Conservation (phyloP, 2,888 invertebrate genomes). For the Conomelus anceps region DNA sequence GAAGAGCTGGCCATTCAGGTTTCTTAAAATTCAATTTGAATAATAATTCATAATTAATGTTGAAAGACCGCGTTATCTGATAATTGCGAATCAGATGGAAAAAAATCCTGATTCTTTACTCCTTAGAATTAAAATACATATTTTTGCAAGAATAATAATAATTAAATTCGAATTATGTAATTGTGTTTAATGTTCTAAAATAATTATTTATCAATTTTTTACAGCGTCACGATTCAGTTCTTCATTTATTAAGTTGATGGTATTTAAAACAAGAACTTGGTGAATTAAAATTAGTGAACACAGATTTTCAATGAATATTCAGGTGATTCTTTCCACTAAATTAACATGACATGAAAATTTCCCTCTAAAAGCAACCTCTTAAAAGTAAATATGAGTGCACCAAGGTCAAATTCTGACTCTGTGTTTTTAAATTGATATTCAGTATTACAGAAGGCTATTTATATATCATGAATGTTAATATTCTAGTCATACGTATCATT, state of each 20-base stretch:
- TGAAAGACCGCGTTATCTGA: neutral
- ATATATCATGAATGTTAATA: neutral
- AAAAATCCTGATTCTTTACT: neutral
- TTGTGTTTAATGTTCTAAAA: neutral
- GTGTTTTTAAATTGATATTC: neutral
- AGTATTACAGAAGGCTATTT: neutral
- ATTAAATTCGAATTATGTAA: neutral
- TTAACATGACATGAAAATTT: neutral
- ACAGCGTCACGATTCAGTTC: neutral
- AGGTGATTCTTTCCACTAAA: neutral
- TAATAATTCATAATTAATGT: neutral
- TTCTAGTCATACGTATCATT: neutral
- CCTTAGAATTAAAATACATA: neutral
- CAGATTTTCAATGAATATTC: neutral
- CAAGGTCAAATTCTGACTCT: neutral
- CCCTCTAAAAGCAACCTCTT: neutral
- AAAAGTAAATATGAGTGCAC: neutral
- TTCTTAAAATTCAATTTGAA: neutral
- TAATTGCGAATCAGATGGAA: neutral
- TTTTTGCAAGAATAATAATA: neutral
- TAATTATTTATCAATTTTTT: neutral
- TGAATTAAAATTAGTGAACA: neutral
- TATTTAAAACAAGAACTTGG: neutral
- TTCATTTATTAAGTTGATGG: neutral
- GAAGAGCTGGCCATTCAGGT: neutral